Evolutionary conservation across 1,140 invertebrate genomes (phyloP).

Genomic region (Scaptodrosophila lebanonensis): DNA sequence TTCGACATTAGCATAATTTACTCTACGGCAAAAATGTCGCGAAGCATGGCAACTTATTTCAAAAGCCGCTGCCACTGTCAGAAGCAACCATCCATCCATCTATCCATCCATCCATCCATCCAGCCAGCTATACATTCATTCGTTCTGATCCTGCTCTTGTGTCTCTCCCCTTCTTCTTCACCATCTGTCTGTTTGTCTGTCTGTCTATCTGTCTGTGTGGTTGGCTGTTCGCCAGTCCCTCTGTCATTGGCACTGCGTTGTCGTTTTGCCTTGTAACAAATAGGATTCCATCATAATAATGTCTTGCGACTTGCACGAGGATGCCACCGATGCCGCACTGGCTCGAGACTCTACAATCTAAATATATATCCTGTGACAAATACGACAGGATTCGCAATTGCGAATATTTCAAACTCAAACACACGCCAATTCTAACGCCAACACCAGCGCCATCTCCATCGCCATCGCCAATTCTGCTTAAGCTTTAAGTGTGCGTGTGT

Average conservation of each 20-base stretch:
- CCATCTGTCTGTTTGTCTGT: conserved; percentile 9
- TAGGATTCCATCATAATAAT: conserved; percentile 76
- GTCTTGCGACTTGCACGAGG: too few species aligned
- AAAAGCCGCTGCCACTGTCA: neutral
- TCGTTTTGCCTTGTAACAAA: conserved; percentile 66
- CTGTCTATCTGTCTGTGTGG: conserved; percentile 11
- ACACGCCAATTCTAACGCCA: conserved; percentile 30
- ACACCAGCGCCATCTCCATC: neutral
- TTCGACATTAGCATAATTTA: conserved; percentile 77
- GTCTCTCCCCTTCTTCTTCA: neutral
- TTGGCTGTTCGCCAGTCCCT: too few species aligned
- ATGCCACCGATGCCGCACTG: conserved; percentile 1
- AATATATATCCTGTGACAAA: conserved; percentile 64
- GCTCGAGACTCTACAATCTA: conserved; percentile 23
- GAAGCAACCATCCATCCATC: neutral
- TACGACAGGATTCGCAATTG: conserved; percentile 71
- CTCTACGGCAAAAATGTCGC: conserved; percentile 29
- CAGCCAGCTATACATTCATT: conserved; percentile 14
- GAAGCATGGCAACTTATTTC: conserved; percentile 17
- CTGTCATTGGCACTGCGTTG: conserved; percentile 66
- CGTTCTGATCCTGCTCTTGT: neutral
- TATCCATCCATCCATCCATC: conserved; percentile 31
- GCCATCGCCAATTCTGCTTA: conserved; percentile 34
- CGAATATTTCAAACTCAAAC: conserved; percentile 73
- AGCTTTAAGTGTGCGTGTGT: conserved; percentile 48